These are phyloP conservation scores for Gymnoscopelus microlampas DNA, from an alignment of 2,797 vertebrate species.

Conservation along the genomic window DNA sequence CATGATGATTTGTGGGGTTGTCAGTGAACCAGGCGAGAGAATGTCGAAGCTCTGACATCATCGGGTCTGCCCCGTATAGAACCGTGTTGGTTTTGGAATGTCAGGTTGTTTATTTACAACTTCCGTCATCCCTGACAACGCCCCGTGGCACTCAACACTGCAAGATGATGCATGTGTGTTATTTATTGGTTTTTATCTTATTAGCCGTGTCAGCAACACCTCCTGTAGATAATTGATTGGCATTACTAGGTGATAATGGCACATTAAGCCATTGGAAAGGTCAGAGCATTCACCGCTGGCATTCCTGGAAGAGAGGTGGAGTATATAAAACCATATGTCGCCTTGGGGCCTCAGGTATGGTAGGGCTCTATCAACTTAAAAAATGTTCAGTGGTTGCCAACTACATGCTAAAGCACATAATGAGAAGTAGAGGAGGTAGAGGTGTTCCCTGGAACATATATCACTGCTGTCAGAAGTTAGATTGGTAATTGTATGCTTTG, in stretches of 20 bases:
- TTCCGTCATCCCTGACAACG: not conserved
- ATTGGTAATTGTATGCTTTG: slow-evolving; percentile 11
- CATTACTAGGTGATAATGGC: not conserved
- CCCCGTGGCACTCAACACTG: not conserved
- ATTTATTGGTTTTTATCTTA: not conserved
- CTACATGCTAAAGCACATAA: slow-evolving; percentile 2
- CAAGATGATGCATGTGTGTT: slow-evolving; percentile 1
- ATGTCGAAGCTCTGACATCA: slow-evolving; percentile 45
- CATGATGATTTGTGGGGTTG: slow-evolving; percentile 53
- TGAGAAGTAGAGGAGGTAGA: slow-evolving; percentile 24
- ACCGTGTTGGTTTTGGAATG: slow-evolving; percentile 4
- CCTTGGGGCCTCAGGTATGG: slow-evolving; percentile 4
- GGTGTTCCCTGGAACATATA: slow-evolving; percentile 4
- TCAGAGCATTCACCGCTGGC: not conserved
- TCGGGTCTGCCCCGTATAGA: not conserved
- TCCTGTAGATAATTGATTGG: not conserved
- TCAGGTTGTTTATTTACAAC: slow-evolving; percentile 26
- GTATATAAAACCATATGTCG: not conserved
- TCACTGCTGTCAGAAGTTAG: slow-evolving; percentile 13
- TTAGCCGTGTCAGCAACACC: not conserved
- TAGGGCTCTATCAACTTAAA: slow-evolving; percentile 14
- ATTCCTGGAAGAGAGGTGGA: not conserved
- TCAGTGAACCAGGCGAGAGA: slow-evolving; percentile 35
- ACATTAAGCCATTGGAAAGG: not conserved
- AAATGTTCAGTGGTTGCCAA: slow-evolving; percentile 31